These are phyloP conservation scores for Clostera curtula DNA, from an alignment of 2,888 invertebrate species.

Conservation along the genomic window DNA sequence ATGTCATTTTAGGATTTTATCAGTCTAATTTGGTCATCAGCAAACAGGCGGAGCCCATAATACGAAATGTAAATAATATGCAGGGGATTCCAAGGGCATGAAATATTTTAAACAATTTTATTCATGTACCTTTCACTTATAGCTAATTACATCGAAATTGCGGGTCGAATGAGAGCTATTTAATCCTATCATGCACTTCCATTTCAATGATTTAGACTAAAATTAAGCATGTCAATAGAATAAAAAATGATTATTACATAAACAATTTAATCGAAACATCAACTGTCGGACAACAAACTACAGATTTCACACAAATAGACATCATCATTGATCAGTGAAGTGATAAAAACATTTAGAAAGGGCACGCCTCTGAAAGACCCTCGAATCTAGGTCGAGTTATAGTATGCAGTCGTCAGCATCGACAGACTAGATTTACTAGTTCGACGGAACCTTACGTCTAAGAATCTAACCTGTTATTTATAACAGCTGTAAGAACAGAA, in stretches of 20 bases:
- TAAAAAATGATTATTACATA: slow-evolving; percentile 69
- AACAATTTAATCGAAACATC: slow-evolving; percentile 70
- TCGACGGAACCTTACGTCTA: too few relatives aligned
- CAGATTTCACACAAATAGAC: slow-evolving; percentile 61
- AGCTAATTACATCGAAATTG: slow-evolving; percentile 51
- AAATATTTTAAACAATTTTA: slow-evolving; percentile 37
- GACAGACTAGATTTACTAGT: too few relatives aligned
- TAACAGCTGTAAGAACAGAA: too few relatives aligned
- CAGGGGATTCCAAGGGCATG: slow-evolving; percentile 42
- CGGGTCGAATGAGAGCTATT: slow-evolving; percentile 61
- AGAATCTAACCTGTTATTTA: too few relatives aligned
- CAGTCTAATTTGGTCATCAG: slow-evolving; percentile 55
- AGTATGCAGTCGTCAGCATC: too few relatives aligned
- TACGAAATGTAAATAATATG: slow-evolving; percentile 33
- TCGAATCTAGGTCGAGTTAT: too few relatives aligned
- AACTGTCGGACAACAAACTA: slow-evolving; percentile 72
- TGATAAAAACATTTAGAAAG: slow-evolving; percentile 36
- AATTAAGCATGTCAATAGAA: slow-evolving; percentile 71
- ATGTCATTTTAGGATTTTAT: slow-evolving; percentile 40
- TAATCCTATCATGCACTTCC: slow-evolving; percentile 59
- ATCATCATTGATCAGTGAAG: slow-evolving; percentile 46
- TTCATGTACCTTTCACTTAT: slow-evolving; percentile 41
- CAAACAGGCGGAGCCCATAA: slow-evolving; percentile 51
- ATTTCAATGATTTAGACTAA: slow-evolving; percentile 62
- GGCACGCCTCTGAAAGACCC: slow-evolving; percentile 22